A percentile compares a stretch with the other conserved stretches of the same genome.
Evolutionary conservation across 2,113 vertebrate species (phyloP).

Genomic region (Sialia sialis): DNA sequence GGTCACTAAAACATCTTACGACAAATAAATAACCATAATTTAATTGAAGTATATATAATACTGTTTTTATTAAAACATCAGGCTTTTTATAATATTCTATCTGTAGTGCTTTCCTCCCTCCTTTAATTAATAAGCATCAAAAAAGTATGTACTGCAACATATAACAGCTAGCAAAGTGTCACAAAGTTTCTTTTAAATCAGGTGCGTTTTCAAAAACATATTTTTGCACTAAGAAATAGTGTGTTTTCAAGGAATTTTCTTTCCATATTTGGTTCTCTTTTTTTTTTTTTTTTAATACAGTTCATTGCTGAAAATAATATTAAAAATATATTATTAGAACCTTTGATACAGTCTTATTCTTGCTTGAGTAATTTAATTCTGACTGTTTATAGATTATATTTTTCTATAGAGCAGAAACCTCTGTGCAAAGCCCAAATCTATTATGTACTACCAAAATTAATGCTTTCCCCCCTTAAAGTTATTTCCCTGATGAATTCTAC

Average conservation of each 20-base stretch:
- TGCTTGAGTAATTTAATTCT: background rate
- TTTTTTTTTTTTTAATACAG: background rate
- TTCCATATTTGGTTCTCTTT: background rate
- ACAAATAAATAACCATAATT: background rate
- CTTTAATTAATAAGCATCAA: background rate
- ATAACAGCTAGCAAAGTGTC: background rate
- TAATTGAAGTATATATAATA: background rate
- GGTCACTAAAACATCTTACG: background rate
- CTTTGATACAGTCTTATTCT: background rate
- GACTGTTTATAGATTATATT: background rate
- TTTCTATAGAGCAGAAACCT: background rate
- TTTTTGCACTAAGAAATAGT: background rate
- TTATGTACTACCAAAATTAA: background rate
- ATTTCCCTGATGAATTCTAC: background rate
- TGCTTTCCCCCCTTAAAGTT: background rate
- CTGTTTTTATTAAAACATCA: background rate
- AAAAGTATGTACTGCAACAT: background rate
- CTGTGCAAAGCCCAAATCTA: background rate
- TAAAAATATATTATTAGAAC: background rate
- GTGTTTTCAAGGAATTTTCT: background rate
- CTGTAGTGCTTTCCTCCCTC: background rate
- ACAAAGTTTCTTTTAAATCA: background rate
- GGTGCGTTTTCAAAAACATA: background rate
- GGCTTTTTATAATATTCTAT: background rate
- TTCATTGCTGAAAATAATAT: background rate